Evolutionary conservation across 2,888 invertebrate genomes (phyloP).

Genomic region (Argyra leucocephala): DNA sequence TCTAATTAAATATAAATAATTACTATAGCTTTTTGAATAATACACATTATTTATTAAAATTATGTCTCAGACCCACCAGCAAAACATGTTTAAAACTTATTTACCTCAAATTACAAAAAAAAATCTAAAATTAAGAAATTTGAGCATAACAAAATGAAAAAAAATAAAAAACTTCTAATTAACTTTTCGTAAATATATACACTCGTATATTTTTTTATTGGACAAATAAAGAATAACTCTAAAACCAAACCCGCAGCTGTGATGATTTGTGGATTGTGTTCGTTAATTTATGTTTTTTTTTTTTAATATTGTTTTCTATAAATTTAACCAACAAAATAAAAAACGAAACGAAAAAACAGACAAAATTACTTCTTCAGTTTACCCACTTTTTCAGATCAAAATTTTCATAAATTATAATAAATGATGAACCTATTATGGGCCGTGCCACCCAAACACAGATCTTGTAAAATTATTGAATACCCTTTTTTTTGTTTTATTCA

Average conservation of each 20-base stretch:
- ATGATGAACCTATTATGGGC: not conserved
- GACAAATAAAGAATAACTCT: no score
- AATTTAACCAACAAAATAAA: not conserved
- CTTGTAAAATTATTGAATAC: conserved; percentile 4
- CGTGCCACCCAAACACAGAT: not conserved
- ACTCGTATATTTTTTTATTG: no score
- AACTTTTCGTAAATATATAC: no score
- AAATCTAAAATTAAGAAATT: no score
- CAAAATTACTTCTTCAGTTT: not conserved
- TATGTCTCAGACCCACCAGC: no score
- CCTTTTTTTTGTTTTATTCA: not conserved
- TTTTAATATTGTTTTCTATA: not conserved
- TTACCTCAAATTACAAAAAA: no score
- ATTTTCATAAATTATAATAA: conserved; percentile 6
- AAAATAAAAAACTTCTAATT: no score
- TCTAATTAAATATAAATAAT: no score
- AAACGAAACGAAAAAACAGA: not conserved
- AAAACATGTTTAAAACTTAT: no score
- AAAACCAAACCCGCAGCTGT: conserved; percentile 6
- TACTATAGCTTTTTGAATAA: no score
- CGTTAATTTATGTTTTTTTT: not conserved
- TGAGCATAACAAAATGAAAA: no score
- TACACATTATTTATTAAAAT: no score
- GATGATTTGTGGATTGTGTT: not conserved
- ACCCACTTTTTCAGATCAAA: not conserved